These are phyloP conservation scores for Gryllus bimaculatus DNA, from an alignment of 1,140 invertebrate species.

Conservation along the genomic window DNA sequence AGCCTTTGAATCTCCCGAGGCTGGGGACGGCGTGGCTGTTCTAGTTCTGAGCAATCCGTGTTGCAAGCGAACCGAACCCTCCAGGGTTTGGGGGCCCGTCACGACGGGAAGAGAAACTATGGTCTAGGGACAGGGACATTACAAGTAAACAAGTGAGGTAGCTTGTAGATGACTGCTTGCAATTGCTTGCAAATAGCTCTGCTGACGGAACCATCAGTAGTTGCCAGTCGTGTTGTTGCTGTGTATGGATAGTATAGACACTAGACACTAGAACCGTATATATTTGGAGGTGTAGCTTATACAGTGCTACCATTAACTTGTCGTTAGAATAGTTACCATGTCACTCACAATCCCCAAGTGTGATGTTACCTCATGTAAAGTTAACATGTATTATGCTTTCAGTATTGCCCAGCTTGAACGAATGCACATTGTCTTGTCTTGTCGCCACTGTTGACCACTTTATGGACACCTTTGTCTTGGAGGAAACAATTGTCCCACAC, in stretches of 20 bases:
- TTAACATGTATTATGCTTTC: conserved; percentile 22
- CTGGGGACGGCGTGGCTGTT: conserved; percentile 21
- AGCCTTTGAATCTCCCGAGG: conserved; percentile 22
- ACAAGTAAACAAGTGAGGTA: conserved; percentile 24
- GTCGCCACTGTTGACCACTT: conserved; percentile 21
- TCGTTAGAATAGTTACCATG: conserved; percentile 20
- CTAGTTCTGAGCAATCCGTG: conserved; percentile 26
- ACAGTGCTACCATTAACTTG: conserved; percentile 19
- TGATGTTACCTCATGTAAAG: conserved; percentile 21
- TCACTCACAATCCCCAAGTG: conserved; percentile 21
- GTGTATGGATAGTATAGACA: conserved; percentile 21
- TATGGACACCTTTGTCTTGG: conserved; percentile 25
- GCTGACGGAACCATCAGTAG: conserved; percentile 22
- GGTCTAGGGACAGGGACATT: conserved; percentile 22
- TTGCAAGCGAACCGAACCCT: conserved; percentile 23
- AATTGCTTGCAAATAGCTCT: conserved; percentile 23
- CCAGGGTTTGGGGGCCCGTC: conserved; percentile 20
- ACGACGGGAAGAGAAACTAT: conserved; percentile 23
- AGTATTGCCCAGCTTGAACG: conserved; percentile 21
- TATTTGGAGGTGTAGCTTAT: conserved; percentile 20
- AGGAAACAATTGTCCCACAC: conserved; percentile 12
- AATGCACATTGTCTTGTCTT: conserved; percentile 23
- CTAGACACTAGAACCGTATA: conserved; percentile 22
- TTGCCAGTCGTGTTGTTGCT: conserved; percentile 23
- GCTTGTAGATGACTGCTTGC: conserved; percentile 24